Percentiles rank a stretch among this genome's conserved stretches.
These are phyloP conservation scores for Sebastes minor DNA, from an alignment of 2,797 vertebrate genomes.

Conservation along the genomic window DNA sequence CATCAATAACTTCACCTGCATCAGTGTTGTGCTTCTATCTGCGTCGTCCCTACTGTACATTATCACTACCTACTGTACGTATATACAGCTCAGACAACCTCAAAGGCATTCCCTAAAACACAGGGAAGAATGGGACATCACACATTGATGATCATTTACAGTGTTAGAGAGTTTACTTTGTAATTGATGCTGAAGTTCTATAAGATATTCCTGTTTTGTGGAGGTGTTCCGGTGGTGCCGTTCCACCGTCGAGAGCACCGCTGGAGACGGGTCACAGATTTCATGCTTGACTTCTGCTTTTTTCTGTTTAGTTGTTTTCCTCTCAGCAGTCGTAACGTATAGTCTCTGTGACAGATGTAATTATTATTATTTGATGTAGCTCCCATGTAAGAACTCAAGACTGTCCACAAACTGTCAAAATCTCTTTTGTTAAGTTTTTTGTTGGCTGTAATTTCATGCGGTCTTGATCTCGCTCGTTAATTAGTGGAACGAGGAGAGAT, in stretches of 20 bases:
- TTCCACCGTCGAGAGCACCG: slow-evolving; percentile 37
- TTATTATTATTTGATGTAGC: slow-evolving; percentile 76
- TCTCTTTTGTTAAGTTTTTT: slow-evolving; percentile 78
- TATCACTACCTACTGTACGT: too few species aligned
- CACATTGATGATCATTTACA: neutral
- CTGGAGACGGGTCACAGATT: slow-evolving; percentile 55
- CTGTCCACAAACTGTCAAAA: slow-evolving; percentile 86
- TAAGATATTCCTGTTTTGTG: neutral
- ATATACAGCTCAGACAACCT: neutral
- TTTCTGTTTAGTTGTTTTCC: slow-evolving; percentile 47
- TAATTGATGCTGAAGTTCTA: neutral
- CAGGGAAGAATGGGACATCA: neutral
- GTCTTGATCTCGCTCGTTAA: slow-evolving; percentile 87
- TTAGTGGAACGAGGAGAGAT: slow-evolving; percentile 89
- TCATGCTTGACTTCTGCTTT: slow-evolving; percentile 53
- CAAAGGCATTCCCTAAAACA: neutral
- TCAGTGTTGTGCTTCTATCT: neutral
- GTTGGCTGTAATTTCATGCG: slow-evolving; percentile 86
- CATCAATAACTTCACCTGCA: neutral
- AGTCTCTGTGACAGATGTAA: slow-evolving; percentile 68
- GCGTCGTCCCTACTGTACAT: neutral
- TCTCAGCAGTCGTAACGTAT: slow-evolving; percentile 40
- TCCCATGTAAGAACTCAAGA: slow-evolving; percentile 53
- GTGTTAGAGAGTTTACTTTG: neutral
- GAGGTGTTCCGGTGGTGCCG: neutral